Evolutionary conservation across 2,888 invertebrate species (phyloP).

Genomic region (Parnassius orleans): DNA sequence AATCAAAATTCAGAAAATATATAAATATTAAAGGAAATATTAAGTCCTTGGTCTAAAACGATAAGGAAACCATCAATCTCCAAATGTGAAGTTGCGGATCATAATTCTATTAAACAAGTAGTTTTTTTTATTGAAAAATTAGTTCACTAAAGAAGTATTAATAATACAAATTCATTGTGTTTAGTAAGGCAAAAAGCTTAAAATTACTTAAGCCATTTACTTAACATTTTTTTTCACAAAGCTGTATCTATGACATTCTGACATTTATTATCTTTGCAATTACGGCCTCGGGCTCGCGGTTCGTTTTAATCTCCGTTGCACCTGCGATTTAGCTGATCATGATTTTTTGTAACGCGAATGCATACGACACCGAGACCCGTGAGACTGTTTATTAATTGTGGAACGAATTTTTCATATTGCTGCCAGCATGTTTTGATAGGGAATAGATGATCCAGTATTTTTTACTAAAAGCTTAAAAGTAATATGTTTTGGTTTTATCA

Average conservation of each 20-base stretch:
- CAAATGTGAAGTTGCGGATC: too few relatives aligned
- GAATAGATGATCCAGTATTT: background rate
- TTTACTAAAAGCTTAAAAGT: background rate
- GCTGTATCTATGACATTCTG: constrained; percentile 21
- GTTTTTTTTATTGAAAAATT: too few relatives aligned
- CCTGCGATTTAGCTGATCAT: constrained; percentile 53
- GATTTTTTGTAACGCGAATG: constrained; percentile 23
- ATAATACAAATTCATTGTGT: background rate
- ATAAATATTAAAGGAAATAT: too few relatives aligned
- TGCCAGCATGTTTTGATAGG: constrained; percentile 2
- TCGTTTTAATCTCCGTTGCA: constrained; percentile 35
- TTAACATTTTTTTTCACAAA: background rate
- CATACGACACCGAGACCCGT: constrained; percentile 21
- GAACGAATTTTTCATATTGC: constrained; percentile 8
- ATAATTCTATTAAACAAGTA: too few relatives aligned
- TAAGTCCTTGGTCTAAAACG: too few relatives aligned
- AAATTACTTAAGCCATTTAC: too few relatives aligned
- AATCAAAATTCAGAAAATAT: too few relatives aligned
- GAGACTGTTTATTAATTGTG: constrained; percentile 14
- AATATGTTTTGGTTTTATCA: too few relatives aligned
- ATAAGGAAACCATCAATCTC: too few relatives aligned
- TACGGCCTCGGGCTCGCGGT: constrained; percentile 19
- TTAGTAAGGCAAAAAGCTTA: too few relatives aligned
- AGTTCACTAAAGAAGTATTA: background rate
- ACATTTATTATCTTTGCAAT: constrained; percentile 25